A percentile compares a stretch with the other conserved stretches of the same genome.
These are phyloP conservation scores for Nesidiocoris tenuis DNA, from an alignment of 2,888 invertebrate genomes.

Conservation along the genomic window DNA sequence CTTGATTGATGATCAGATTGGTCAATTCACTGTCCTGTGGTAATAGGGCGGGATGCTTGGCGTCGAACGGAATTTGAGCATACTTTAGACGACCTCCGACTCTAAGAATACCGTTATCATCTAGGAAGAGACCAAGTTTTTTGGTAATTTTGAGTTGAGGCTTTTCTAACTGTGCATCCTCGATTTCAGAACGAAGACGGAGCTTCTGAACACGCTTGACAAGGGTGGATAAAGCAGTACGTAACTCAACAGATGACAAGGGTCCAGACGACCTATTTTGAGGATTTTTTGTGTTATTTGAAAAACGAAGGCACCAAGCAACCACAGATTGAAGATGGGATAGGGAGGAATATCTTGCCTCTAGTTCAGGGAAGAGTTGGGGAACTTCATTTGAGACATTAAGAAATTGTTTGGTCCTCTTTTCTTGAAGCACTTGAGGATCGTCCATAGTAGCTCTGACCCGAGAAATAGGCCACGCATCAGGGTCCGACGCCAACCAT, in stretches of 20 bases:
- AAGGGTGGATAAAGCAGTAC: not conserved
- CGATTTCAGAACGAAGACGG: not conserved
- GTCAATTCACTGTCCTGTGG: not conserved
- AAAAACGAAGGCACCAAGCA: not conserved
- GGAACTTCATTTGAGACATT: too few species aligned
- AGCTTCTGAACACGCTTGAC: not conserved
- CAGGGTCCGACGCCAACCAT: not conserved
- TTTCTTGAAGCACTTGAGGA: too few species aligned
- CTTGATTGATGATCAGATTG: conserved; percentile 1
- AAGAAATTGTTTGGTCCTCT: not conserved
- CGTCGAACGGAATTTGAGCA: not conserved
- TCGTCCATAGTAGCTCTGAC: not conserved
- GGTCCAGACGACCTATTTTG: not conserved
- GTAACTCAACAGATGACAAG: not conserved
- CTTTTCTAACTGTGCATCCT: not conserved
- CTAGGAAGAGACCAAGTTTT: conserved; percentile 5
- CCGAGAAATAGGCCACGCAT: not conserved
- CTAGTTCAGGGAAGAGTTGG: too few species aligned
- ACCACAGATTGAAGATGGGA: not conserved
- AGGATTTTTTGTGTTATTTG: not conserved
- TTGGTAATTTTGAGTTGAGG: not conserved
- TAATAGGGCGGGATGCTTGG: conserved; percentile 6
- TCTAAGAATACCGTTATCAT: conserved; percentile 3
- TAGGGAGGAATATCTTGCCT: not conserved
- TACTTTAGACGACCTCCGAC: conserved; percentile 18